phyloP scores from a whole-genome alignment of 2,113 vertebrate species.

The Myiagra hebetior region DNA sequence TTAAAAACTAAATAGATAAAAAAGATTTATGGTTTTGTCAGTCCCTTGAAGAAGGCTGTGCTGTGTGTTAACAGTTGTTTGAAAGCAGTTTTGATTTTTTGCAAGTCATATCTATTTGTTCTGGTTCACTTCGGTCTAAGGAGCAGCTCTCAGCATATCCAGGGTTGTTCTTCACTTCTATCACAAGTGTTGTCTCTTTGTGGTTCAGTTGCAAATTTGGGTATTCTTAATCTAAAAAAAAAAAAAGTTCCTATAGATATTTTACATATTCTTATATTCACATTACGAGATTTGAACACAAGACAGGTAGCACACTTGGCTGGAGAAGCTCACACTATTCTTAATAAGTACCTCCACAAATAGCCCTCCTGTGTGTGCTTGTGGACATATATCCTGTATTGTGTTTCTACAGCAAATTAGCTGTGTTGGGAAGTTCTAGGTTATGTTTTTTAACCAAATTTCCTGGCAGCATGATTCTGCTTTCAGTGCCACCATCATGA shows the following conservation, averaged over 20 bases:
- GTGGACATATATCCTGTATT: neutral
- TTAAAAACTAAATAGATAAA: too few species aligned
- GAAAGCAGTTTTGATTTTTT: neutral
- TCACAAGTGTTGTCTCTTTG: neutral
- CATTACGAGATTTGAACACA: neutral
- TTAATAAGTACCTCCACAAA: neutral
- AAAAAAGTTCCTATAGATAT: neutral
- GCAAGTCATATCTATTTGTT: neutral
- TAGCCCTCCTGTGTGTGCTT: neutral
- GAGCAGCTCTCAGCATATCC: neutral
- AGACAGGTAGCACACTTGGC: neutral
- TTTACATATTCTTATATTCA: neutral
- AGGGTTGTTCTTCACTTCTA: neutral
- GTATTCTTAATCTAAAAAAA: neutral
- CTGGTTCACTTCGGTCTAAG: neutral
- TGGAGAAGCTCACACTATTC: neutral
- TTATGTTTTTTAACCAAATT: neutral
- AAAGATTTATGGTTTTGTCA: neutral
- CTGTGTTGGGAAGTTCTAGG: neutral
- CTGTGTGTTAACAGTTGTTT: neutral
- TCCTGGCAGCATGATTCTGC: neutral
- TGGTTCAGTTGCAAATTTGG: neutral
- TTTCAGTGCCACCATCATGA: neutral
- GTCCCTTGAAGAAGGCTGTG: neutral
- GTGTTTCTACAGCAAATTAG: neutral